Base-by-base conservation (phyloP, 2,113 vertebrate species). In the Arenaria interpres region DNA sequence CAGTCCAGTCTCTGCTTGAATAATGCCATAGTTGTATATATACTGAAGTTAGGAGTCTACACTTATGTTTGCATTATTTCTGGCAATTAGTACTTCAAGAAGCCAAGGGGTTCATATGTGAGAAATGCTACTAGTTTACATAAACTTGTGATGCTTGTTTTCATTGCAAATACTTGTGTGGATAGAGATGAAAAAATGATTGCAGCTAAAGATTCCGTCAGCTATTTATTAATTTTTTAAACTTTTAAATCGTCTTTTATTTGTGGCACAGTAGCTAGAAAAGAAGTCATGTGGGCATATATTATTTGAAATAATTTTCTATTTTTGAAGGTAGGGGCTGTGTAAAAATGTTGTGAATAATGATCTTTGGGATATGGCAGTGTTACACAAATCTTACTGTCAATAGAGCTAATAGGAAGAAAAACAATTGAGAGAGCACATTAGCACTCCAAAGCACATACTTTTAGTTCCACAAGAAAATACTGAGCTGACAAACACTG, bases 51-150 rank as follows among this genome's bases (percentile, higher is more conserved):
- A 73, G n/a, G 63, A 88, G n/a, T 63, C 54, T 79, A 27, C 14
- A 23, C 82, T 93, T 91, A 30, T 85, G 28, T 95, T 91, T 91
- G 53, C 35, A 14, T 89, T 93, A 43, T 91, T 91, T 90, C 62
- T 83, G 75, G 62, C 24, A 80, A 71, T 20, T 73, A 79, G 73
- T 83, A 67, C 59, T 93, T 86, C 64, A 56, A 66, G 79, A 90
- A 88, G 46, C 50, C 35, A 71, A 53, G 32, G 37, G 20, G n/a
- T 62, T 91, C 15, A 24, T 73, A 62, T 60, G n/a, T 83, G n/a
- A 91, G 54, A 90, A 86, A 12, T 91, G 41, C 51, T 93, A 39
- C 51, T 71, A 33, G 35, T 54, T 88, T 90, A 41, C 0, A 7
- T 85, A 82, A 89, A 48, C 16, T 86, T 82, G 57, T 81, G 72